Base-by-base conservation (phyloP, 2,888 invertebrate genomes). In the Stenichneumon culpator region DNA sequence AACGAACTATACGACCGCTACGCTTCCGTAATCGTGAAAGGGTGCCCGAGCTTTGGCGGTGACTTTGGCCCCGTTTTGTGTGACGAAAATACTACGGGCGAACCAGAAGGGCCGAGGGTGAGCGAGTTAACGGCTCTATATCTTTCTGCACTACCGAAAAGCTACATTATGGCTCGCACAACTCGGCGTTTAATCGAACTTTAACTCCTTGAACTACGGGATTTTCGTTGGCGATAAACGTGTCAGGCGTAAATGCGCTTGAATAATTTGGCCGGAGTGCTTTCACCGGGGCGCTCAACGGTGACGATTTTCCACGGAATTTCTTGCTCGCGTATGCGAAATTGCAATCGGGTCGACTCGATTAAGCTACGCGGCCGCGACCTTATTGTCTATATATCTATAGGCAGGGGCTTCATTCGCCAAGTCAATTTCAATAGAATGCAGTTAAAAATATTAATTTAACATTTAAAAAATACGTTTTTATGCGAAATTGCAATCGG, bases 1-100 rank as follows among this genome's bases (percentile, higher is more conserved):
- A 19, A 52, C 63, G 75, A 52, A 52, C 52, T 77, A n/a, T 67
- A 77, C 77, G 77, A 54, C 65, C 77, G 54, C 14, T 63, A 65
- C 50, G 65, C 65, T 77, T 67, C 67, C 77, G 36, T 77, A 77
- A 77, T 52, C 77, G 67, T 77, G 67, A 63, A 70, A 70, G 79
- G 70, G 36, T 79, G 63, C 25, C 70, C 50, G 70, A 63, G 69
- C 63, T 70, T 79, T 70, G 25, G 9, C 28, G 36, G 70, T 63
- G 79, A 79, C 79, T 79, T 79, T 79, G 79, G 70, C 79, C 69
- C 36, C 70, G 63, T 79, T 79, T 79, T 70, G 22, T 63, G 63
- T 52, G 70, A 79, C 69, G 60, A 25, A 70, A 60, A 70, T 79
- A 57, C 47, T 47, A 25, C 39, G 14, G 44, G 11, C 44, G 36